Percentiles rank a stretch among this genome's conserved stretches.
phyloP scores from a whole-genome alignment of 2,797 vertebrate species.

The Thalassophryne amazonica region DNA sequence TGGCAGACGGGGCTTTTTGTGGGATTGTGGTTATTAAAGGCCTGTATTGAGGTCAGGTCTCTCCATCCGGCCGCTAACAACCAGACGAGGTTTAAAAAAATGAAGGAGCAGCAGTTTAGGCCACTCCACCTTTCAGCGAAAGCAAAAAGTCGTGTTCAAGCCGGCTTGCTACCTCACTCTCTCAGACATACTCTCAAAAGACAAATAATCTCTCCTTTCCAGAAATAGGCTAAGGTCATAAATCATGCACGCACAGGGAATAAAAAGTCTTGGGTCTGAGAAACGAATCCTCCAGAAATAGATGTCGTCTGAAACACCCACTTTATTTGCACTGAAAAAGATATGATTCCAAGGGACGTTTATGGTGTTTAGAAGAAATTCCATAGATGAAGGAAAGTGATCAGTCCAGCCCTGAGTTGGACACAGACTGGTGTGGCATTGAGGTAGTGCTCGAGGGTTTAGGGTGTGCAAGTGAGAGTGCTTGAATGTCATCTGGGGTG shows the following conservation, averaged over 20 bases:
- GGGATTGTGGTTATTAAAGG: constrained; percentile 71
- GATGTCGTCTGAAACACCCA: constrained; percentile 37
- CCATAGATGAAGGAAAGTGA: constrained; percentile 24
- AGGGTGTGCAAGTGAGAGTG: constrained; percentile 55
- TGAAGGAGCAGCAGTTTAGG: constrained; percentile 23
- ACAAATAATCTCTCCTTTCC: constrained; percentile 66
- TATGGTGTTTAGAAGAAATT: constrained; percentile 42
- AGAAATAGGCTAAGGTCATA: constrained; percentile 72
- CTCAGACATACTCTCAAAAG: constrained; percentile 45
- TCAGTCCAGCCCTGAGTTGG: constrained; percentile 23
- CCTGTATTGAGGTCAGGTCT: constrained; percentile 75
- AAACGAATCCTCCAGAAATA: constrained; percentile 59
- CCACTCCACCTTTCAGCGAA: constrained; percentile 37
- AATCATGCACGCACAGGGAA: constrained; percentile 61
- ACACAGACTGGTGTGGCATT: constrained; percentile 10
- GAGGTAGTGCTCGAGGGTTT: constrained; percentile 22
- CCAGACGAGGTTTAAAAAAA: constrained; percentile 29
- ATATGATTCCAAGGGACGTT: constrained; percentile 49
- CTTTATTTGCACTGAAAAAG: constrained; percentile 44
- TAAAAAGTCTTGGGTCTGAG: constrained; percentile 38
- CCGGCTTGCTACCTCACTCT: constrained; percentile 25
- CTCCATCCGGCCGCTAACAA: constrained; percentile 39
- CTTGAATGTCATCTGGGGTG: constrained; percentile 22
- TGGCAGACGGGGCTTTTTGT: constrained; percentile 39
- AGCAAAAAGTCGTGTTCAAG: constrained; percentile 20